A percentile compares a stretch with the other conserved stretches of the same genome.
Conservation (phyloP, 2,797 vertebrate genomes). For the Hirundo rustica region DNA sequence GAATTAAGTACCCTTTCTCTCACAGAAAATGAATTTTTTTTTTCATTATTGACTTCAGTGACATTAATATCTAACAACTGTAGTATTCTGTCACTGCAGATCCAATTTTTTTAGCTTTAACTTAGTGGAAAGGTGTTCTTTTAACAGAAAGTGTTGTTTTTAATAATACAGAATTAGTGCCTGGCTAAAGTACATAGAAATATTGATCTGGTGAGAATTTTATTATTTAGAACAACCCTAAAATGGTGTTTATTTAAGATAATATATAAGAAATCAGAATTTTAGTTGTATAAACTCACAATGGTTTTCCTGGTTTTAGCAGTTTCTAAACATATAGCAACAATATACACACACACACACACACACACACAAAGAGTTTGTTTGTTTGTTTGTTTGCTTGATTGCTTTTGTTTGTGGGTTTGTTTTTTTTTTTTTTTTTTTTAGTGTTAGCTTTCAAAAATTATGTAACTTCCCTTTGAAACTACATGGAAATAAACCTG, state of each 20-base stretch:
- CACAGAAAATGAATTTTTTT: neutral
- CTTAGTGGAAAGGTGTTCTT: neutral
- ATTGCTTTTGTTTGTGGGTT: neutral
- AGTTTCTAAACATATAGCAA: neutral
- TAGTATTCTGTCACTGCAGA: neutral
- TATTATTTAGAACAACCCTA: neutral
- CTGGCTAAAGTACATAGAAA: neutral
- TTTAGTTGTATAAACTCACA: neutral
- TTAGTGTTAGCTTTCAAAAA: neutral
- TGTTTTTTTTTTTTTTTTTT: too few species aligned
- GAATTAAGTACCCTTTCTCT: neutral
- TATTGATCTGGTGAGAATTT: neutral
- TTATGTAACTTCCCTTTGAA: neutral
- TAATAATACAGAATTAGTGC: neutral
- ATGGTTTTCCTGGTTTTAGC: conserved; percentile 16
- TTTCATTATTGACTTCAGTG: neutral
- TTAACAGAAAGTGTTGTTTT: neutral
- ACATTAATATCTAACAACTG: neutral
- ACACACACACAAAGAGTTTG: too few species aligned
- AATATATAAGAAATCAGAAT: neutral
- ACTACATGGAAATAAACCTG: neutral
- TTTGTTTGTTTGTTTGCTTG: too few species aligned
- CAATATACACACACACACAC: too few species aligned
- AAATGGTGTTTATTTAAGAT: neutral
- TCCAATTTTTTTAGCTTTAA: neutral